Evolutionary conservation across 2,797 vertebrate genomes (phyloP), one percentile per base, ranked within the genome.

Genomic region (Chrosomus eos): DNA sequence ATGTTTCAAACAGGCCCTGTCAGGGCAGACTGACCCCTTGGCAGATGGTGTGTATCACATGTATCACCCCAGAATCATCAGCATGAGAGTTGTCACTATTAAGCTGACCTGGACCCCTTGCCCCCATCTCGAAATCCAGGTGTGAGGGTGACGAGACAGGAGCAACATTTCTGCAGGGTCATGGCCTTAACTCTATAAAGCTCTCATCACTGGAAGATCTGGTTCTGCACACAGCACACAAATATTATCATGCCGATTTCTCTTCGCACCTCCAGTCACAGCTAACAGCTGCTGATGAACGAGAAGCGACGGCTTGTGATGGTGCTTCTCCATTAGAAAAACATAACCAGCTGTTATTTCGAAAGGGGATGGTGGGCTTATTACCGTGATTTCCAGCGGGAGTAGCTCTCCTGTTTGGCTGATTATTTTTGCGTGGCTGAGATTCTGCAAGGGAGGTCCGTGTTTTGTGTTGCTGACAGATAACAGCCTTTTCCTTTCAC

Each of bases 321-420:
- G 89, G 89, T 87, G 87, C 85, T 81, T 81, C 90, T 78, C 82
- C 85, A 86, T 91, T 88, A 91, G 81, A 92, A 91, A 92, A 92
- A 92, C 89, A 91, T 89, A 87, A 87, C 71, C 94, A 94, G 92
- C 92, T 94, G 93, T 91, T 93, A 87, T 91, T 93, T 93, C 91
- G 86, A 83, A 89, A 90, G 88, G 90, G 85, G 75, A 89, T 91
- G 85, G 85, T 91, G 88, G 92, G 91, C 90, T 92, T 91, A 90
- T 92, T 90, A 91, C 87, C 28, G 70, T 81, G 8, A 88, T 82
- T 87, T 92, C 88, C 91, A 86, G 82, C 80, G 90, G 90, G 88
- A 92, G 86, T 36, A 76, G 51, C 88, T 86, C 75, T 70, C 82
- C 83, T 87, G 83, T 74, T 85, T 72, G 62, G 53, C 87, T 88